Evolutionary conservation across 1,140 invertebrate genomes (phyloP).

Genomic region (Dreissena polymorpha): DNA sequence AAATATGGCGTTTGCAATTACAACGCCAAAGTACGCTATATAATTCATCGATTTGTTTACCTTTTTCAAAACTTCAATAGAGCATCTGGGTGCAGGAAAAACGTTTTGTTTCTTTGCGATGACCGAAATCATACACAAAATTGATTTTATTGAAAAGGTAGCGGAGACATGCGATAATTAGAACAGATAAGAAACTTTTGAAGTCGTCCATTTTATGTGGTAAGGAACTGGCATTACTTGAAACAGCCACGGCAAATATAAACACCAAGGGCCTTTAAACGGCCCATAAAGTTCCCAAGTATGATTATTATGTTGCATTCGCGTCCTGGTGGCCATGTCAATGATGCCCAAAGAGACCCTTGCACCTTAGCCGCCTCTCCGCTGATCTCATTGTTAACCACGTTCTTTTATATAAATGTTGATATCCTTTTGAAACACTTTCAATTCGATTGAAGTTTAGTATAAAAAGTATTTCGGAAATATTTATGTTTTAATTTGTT

Average conservation of each 20-base stretch:
- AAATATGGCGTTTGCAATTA: slow-evolving; percentile 9
- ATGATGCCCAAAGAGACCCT: too few species aligned
- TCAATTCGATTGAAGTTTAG: too few species aligned
- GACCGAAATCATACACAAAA: slow-evolving; percentile 21
- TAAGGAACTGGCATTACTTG: slow-evolving; percentile 46
- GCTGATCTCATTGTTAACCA: too few species aligned
- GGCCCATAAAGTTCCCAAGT: slow-evolving; percentile 44
- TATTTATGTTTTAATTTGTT: too few species aligned
- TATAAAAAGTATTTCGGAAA: too few species aligned
- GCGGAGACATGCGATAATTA: slow-evolving; percentile 49
- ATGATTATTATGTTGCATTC: slow-evolving; percentile 15
- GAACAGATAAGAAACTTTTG: slow-evolving; percentile 50
- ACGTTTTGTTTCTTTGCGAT: slow-evolving; percentile 21
- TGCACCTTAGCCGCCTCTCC: too few species aligned
- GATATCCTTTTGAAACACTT: too few species aligned
- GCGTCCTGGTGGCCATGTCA: too few species aligned
- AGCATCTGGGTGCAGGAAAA: slow-evolving; percentile 30
- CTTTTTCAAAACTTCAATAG: slow-evolving; percentile 23
- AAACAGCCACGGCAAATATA: slow-evolving; percentile 50
- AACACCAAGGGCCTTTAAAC: slow-evolving; percentile 47
- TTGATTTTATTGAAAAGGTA: slow-evolving; percentile 43
- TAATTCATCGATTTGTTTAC: slow-evolving; percentile 44
- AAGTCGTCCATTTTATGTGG: slow-evolving; percentile 32
- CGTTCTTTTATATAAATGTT: too few species aligned
- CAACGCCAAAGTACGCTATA: background rate